Conservation (phyloP, 2,113 vertebrate species). For the Leptosomus discolor region DNA sequence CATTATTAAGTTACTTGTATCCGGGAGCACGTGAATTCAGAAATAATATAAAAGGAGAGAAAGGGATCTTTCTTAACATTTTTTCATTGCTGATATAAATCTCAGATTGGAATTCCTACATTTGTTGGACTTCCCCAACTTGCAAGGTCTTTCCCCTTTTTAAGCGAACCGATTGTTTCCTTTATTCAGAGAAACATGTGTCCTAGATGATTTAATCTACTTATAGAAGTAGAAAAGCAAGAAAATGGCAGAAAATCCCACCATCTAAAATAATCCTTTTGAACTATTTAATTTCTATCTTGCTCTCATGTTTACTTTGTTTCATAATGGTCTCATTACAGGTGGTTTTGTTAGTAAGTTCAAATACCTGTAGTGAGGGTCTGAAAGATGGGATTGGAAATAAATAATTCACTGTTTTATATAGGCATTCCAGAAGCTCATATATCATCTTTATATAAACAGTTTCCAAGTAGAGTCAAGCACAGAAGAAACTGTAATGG, state of each 20-base stretch:
- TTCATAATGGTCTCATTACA: background rate
- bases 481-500: background rate
- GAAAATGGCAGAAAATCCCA: background rate
- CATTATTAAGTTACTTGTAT: background rate
- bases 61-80: background rate
- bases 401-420: background rate
- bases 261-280: background rate
- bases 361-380: background rate
- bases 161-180: background rate
- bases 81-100: background rate
- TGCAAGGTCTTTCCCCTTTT: background rate
- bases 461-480: background rate
- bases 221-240: background rate
- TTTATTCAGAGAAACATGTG: background rate
- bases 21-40: background rate
- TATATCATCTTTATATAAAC: background rate
- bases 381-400: background rate
- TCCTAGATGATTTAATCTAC: background rate
- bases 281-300: background rate
- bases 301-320: background rate
- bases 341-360: background rate
- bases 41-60: background rate
- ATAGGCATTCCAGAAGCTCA: background rate
- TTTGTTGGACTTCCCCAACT: background rate
- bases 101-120: background rate